These are phyloP conservation scores for Cervus canadensis DNA, from an alignment of 2,113 vertebrate species.

Conservation along the genomic window DNA sequence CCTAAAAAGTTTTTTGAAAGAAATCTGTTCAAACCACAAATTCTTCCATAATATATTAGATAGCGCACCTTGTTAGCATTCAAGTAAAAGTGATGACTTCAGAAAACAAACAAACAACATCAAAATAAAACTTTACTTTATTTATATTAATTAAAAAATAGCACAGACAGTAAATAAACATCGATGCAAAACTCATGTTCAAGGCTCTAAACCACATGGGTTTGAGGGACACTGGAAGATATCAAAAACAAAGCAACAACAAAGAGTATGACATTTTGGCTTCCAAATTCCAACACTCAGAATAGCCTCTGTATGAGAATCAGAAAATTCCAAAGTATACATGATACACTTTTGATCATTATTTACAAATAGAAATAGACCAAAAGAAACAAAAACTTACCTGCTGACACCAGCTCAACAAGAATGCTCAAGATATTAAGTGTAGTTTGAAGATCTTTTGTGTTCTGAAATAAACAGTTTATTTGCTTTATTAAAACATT, in stretches of 20 bases:
- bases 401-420: constrained; percentile 91
- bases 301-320: not conserved
- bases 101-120: constrained; percentile 10
- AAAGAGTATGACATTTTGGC: not conserved
- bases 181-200: not conserved
- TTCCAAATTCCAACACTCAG: constrained; percentile 11
- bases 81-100: constrained; percentile 25
- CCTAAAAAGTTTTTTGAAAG: constrained; percentile 78
- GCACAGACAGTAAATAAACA: not conserved
- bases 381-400: constrained; percentile 82
- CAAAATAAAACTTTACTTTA: constrained; percentile 33
- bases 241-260: not conserved
- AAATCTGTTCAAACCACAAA: not conserved
- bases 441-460: constrained; percentile 91
- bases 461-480: constrained; percentile 85
- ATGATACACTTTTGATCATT: not conserved
- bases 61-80: not conserved
- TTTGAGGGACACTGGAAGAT: not conserved
- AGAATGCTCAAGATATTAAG: constrained; percentile 94
- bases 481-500: constrained; percentile 54
- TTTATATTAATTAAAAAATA: not conserved
- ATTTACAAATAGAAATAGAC: constrained; percentile 33
- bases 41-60: not conserved
- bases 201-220: not conserved
- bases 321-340: not conserved